A percentile compares a stretch with the other conserved stretches of the same genome.
Conservation (phyloP, 2,888 invertebrate genomes). For the Megaustenia siamemsis region DNA sequence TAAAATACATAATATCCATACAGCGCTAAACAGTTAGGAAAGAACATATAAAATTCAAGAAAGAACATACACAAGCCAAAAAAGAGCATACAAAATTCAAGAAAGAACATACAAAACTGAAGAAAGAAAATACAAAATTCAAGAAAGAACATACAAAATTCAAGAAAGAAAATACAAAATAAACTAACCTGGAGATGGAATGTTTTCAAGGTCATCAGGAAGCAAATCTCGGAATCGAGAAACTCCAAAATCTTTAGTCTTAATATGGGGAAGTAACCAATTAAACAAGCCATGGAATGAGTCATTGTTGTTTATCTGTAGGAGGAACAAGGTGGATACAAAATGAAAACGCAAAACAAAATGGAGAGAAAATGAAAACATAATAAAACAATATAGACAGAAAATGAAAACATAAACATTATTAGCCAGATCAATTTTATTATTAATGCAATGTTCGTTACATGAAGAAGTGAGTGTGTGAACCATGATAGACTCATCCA, state of each 20-base stretch:
- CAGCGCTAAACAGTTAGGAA: too few relatives aligned
- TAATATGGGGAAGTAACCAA: constrained; percentile 35
- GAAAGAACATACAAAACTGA: too few relatives aligned
- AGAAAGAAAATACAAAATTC: too few relatives aligned
- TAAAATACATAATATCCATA: too few relatives aligned
- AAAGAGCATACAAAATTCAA: too few relatives aligned
- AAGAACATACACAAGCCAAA: too few relatives aligned
- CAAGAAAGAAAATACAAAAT: neutral
- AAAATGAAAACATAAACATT: neutral
- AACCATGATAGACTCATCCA: too few relatives aligned
- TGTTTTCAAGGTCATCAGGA: constrained; percentile 59
- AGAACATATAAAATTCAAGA: too few relatives aligned
- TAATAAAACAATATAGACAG: neutral
- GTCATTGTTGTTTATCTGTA: constrained; percentile 39
- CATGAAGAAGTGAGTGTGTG: too few relatives aligned
- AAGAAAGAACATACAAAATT: neutral
- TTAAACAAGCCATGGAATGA: constrained; percentile 49
- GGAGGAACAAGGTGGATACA: neutral
- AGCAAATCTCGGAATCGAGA: constrained; percentile 71
- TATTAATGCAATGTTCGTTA: too few relatives aligned
- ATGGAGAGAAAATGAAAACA: neutral
- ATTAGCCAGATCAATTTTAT: too few relatives aligned
- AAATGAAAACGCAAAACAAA: too few relatives aligned
- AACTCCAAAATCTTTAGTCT: constrained; percentile 64
- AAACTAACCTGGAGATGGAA: constrained; percentile 37